Evolutionary conservation across 2,797 vertebrate genomes (phyloP).

Genomic region (Furcifer pardalis): DNA sequence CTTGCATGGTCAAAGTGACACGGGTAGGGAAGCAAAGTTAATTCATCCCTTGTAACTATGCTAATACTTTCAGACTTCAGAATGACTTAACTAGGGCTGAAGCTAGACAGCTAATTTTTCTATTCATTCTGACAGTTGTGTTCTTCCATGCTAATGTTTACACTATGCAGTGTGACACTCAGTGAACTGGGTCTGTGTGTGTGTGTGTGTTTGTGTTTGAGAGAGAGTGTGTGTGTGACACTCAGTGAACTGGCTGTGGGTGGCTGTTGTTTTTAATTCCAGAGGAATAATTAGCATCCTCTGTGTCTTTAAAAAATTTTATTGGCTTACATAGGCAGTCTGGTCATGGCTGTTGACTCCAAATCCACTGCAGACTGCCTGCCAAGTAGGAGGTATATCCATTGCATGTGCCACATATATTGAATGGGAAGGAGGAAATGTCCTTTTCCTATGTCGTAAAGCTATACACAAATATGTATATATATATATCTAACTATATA

Average conservation of each 20-base stretch:
- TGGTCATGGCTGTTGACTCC: slow-evolving; percentile 60
- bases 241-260: slow-evolving; percentile 57
- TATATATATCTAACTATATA: background rate
- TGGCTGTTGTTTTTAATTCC: slow-evolving; percentile 34
- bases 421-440: slow-evolving; percentile 35
- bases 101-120: slow-evolving; percentile 63
- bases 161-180: slow-evolving; percentile 70
- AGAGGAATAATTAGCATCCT: slow-evolving; percentile 71
- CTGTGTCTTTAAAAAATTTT: slow-evolving; percentile 47
- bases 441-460: slow-evolving; percentile 8
- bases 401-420: slow-evolving; percentile 79
- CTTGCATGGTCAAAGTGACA: too few relatives aligned
- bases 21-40: too few relatives aligned
- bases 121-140: slow-evolving; percentile 48
- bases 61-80: too few relatives aligned
- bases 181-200: too few relatives aligned
- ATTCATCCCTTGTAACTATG: too few relatives aligned
- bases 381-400: slow-evolving; percentile 63
- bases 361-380: slow-evolving; percentile 66
- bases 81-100: too few relatives aligned
- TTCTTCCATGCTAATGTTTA: slow-evolving; percentile 72
- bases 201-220: too few relatives aligned
- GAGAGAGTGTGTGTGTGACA: too few relatives aligned
- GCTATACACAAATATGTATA: slow-evolving; percentile 12
- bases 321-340: slow-evolving; percentile 58